Conservation (phyloP, 2,888 invertebrate species). For the Pherbina coryleti region DNA sequence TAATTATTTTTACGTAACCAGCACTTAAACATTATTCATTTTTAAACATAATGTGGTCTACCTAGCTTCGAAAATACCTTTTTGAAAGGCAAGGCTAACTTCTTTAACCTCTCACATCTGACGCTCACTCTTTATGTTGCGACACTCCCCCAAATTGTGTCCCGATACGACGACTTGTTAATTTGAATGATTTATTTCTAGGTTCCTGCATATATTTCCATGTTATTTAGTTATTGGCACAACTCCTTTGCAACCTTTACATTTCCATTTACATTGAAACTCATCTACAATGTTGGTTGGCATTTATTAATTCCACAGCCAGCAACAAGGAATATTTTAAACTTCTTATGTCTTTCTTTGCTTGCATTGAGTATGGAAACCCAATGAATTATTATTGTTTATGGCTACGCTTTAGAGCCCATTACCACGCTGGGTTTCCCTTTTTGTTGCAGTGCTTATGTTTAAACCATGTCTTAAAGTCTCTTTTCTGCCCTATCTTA, state of each 20-base stretch:
- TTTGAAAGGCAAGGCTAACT: too few species aligned
- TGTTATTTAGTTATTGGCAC: conserved; percentile 53
- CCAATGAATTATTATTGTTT: conserved; percentile 37
- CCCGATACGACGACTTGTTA: conserved; percentile 49
- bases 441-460: background rate
- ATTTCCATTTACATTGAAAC: conserved; percentile 19
- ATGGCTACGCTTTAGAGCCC: conserved; percentile 17
- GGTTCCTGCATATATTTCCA: background rate
- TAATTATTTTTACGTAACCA: too few species aligned
- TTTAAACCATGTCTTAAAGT: conserved; percentile 13
- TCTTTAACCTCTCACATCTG: too few species aligned
- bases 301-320: background rate
- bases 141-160: too few species aligned
- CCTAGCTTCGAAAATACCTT: too few species aligned
- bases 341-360: background rate
- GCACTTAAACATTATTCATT: too few species aligned
- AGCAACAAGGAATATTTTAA: background rate
- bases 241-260: conserved; percentile 57
- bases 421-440: background rate
- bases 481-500: background rate
- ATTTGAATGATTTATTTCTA: conserved; percentile 66
- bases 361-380: background rate
- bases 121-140: too few species aligned
- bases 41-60: too few species aligned
- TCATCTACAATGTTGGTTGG: background rate